Evolutionary conservation across 2,113 vertebrate genomes (phyloP), one percentile per base, ranked within the genome.

Genomic region (Thryonomys swinderianus): DNA sequence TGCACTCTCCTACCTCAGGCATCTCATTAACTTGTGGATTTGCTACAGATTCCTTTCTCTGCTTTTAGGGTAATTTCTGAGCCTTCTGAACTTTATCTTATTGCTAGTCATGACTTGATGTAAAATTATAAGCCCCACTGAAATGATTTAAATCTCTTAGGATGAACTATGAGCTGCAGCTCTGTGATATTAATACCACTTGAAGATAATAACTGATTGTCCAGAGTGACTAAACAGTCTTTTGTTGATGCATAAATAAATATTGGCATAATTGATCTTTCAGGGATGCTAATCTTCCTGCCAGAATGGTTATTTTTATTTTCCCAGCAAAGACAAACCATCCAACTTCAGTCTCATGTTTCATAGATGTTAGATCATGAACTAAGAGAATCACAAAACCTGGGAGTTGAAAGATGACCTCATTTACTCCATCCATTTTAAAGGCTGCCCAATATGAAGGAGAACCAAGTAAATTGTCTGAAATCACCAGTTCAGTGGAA

Each of bases 171-270:
- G 73, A 59, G 37, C 76, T 69, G 9, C 48, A n/a, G 12, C 69
- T 71, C 66, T 80, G 27, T 40, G 59, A 40, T 34, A 55, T 55
- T 88, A 27, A 66, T 14, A 69, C 40, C 45, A 51, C 45, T 93
- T 82, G 62, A 91, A 73, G n/a, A 73, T 34, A 91, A 61, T 2
- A 5, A 53, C 23, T n/a, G 30, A 85, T 40, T 82, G 7, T 45
- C 25, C 51, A 82, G 30, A 71, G 32, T 64, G 10, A 73, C 57
- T 62, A 40, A 83, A 67, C 14, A 55, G 30, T 40, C 53, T 23
- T 71, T 87, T 57, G 23, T 40, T 95, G 79, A 5, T 69, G 30
- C 25, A 79, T 89, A 87, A 95, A 79, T 83, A 90, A 92, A 55
- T 73, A 27, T 45, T 40, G 57, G 10, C 27, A 82, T n/a, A 78